A percentile compares a stretch with the other conserved stretches of the same genome.
phyloP scores from a whole-genome alignment of 2,113 vertebrate species.

The Prunella himalayana region DNA sequence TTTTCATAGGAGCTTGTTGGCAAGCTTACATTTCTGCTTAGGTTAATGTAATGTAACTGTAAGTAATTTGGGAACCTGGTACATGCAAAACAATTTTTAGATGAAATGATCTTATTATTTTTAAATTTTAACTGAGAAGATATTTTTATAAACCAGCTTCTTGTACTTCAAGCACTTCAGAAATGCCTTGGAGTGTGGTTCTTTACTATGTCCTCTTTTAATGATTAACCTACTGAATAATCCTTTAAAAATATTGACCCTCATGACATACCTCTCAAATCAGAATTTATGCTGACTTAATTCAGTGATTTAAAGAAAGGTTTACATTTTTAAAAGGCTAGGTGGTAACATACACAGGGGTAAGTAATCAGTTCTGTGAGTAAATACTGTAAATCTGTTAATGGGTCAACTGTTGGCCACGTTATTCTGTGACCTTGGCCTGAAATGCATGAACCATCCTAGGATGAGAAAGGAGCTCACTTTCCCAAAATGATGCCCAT shows the following conservation, averaged over 20 bases:
- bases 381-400: neutral
- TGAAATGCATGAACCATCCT: neutral
- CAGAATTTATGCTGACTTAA: neutral
- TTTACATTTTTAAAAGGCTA: neutral
- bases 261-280: neutral
- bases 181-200: neutral
- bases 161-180: neutral
- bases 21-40: constrained; percentile 35
- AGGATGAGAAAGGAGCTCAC: neutral
- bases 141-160: neutral
- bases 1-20: constrained; percentile 32
- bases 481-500: neutral
- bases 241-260: neutral
- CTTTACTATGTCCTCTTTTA: neutral
- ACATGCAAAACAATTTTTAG: neutral
- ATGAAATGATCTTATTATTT: neutral
- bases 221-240: neutral
- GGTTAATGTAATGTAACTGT: constrained; percentile 31
- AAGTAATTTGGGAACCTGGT: constrained; percentile 7
- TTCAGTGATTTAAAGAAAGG: neutral
- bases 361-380: neutral
- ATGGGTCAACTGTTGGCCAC: neutral
- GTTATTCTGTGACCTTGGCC: neutral
- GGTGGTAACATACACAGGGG: neutral
- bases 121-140: neutral